Evolutionary conservation across 2,888 invertebrate genomes (phyloP).

Genomic region (Heliconius sara): DNA sequence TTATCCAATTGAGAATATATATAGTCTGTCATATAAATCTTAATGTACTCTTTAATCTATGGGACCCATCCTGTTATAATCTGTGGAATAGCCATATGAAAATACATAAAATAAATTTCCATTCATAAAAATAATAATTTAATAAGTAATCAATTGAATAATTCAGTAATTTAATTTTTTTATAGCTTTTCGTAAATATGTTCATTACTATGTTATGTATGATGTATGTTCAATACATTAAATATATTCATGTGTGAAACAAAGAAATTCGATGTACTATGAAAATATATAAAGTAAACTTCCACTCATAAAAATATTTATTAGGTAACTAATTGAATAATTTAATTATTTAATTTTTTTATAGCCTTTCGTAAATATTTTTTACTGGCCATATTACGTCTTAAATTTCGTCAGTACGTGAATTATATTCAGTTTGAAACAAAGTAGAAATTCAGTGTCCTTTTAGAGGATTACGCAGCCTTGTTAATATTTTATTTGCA

Average conservation of each 20-base stretch:
- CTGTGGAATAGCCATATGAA: conserved; percentile 15
- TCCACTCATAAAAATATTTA: background rate
- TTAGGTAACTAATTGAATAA: background rate
- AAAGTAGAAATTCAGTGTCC: conserved; percentile 7
- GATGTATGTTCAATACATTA: too few relatives aligned
- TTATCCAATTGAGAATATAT: conserved; percentile 54
- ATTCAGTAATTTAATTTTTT: background rate
- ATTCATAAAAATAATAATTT: background rate
- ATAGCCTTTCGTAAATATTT: background rate
- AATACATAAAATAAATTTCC: background rate
- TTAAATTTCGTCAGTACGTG: background rate
- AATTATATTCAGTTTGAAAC: background rate
- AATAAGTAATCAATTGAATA: background rate
- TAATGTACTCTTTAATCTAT: conserved; percentile 50
- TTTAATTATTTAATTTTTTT: background rate
- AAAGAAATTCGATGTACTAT: background rate
- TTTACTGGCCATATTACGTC: background rate
- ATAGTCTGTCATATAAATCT: conserved; percentile 54
- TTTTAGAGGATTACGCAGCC: conserved; percentile 18
- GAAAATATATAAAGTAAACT: background rate
- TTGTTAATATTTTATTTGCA: conserved; percentile 19
- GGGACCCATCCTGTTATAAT: conserved; percentile 33
- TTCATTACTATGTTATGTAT: too few relatives aligned
- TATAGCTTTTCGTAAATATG: background rate
- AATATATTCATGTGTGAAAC: too few relatives aligned